phyloP scores from a whole-genome alignment of 1,140 invertebrate species.

The Lineus longissimus region DNA sequence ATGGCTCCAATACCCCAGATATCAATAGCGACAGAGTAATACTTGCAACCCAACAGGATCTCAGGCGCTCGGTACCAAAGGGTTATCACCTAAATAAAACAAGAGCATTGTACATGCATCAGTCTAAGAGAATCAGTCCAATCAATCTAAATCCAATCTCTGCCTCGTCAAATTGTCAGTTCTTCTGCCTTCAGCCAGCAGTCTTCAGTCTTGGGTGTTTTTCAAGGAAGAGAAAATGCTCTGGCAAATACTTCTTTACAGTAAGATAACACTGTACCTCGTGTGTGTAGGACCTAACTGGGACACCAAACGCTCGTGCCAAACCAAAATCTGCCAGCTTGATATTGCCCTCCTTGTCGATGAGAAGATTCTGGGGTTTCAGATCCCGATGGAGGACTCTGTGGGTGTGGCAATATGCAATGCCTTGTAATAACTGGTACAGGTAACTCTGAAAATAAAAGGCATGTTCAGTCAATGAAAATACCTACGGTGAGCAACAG shows the following conservation, averaged over 20 bases:
- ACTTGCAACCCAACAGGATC: conserved; percentile 83
- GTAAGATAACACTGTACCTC: too few species aligned
- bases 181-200: too few species aligned
- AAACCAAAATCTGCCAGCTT: conserved; percentile 98
- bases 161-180: too few species aligned
- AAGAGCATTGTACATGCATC: neutral
- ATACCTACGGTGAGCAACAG: too few species aligned
- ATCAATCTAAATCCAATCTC: too few species aligned
- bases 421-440: conserved; percentile 85
- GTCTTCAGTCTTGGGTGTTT: too few species aligned
- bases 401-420: conserved; percentile 91
- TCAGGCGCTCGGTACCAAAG: conserved; percentile 96
- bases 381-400: conserved; percentile 93
- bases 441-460: conserved; percentile 62
- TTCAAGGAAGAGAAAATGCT: too few species aligned
- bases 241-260: too few species aligned
- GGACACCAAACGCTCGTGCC: conserved; percentile 86
- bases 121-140: too few species aligned
- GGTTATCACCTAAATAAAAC: conserved; percentile 70
- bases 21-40: conserved; percentile 78
- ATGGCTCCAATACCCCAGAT: conserved; percentile 96
- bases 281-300: conserved; percentile 94
- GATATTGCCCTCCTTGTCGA: conserved; percentile 59
- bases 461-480: neutral
- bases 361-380: conserved; percentile 96